phyloP scores from a whole-genome alignment of 2,888 invertebrate species.

The Nemapogon koenigi region DNA sequence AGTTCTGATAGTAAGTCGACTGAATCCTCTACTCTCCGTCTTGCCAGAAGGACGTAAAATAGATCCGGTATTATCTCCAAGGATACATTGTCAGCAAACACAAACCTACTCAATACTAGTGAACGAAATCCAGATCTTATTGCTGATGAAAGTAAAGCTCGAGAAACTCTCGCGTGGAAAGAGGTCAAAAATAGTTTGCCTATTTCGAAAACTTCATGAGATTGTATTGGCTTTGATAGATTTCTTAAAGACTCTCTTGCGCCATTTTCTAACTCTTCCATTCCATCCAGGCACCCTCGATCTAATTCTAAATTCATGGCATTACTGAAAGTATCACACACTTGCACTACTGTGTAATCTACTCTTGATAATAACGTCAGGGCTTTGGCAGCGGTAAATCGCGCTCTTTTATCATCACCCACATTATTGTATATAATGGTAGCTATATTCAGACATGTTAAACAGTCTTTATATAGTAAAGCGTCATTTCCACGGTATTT shows the following conservation, averaged over 20 bases:
- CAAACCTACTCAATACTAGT: conserved; percentile 42
- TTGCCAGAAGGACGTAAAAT: conserved; percentile 42
- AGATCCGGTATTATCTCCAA: conserved; percentile 50
- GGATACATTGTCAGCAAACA: conserved; percentile 42
- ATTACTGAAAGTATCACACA: conserved; percentile 52
- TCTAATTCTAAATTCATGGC: conserved; percentile 50
- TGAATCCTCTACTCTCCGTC: conserved; percentile 53
- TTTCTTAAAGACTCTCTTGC: conserved; percentile 31
- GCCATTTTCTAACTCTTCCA: conserved; percentile 37
- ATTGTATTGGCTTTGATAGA: conserved; percentile 32
- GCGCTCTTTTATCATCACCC: conserved; percentile 35
- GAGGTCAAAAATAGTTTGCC: conserved; percentile 47
- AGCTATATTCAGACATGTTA: conserved; percentile 44
- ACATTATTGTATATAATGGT: conserved; percentile 35
- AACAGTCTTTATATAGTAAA: conserved; percentile 33
- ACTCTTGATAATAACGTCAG: conserved; percentile 36
- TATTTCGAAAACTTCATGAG: conserved; percentile 47
- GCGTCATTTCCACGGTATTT: conserved; percentile 28
- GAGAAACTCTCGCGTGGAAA: conserved; percentile 43
- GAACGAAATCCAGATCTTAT: conserved; percentile 47
- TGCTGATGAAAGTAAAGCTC: conserved; percentile 32
- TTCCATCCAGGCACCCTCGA: conserved; percentile 35
- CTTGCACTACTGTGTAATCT: conserved; percentile 37
- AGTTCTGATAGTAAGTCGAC: conserved; percentile 47
- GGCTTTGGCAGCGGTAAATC: conserved; percentile 32